These are phyloP conservation scores for Montipora capricornis DNA, from an alignment of 64 coral and sea anemone species.

Conservation along the genomic window DNA sequence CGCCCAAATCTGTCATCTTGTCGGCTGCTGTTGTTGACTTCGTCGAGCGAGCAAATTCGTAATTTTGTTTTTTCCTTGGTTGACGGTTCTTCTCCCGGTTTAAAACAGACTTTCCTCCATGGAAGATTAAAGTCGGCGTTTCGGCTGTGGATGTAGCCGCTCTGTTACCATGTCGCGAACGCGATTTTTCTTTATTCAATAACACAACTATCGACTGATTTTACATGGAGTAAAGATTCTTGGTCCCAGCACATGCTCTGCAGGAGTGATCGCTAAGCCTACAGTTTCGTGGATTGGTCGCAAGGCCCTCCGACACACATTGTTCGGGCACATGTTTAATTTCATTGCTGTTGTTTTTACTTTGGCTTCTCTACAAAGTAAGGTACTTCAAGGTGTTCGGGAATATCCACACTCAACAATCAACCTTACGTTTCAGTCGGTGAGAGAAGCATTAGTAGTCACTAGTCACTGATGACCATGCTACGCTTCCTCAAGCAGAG, in stretches of 20 bases:
- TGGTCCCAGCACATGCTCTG: not conserved
- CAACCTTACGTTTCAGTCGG: too few relatives aligned
- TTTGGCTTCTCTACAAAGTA: too few relatives aligned
- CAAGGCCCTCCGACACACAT: not conserved
- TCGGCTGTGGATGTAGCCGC: not conserved
- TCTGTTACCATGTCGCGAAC: slow-evolving; percentile 18
- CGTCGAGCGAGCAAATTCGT: not conserved
- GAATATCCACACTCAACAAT: too few relatives aligned
- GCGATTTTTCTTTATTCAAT: not conserved
- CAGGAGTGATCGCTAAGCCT: not conserved
- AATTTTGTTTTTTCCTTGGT: not conserved
- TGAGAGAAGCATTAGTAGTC: too few relatives aligned
- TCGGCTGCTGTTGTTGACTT: slow-evolving; percentile 7
- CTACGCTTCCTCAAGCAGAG: too few relatives aligned
- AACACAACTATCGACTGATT: not conserved
- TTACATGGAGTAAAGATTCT: not conserved
- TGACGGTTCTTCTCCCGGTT: not conserved
- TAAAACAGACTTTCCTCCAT: not conserved
- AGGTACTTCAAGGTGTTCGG: too few relatives aligned
- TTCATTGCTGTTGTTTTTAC: too few relatives aligned
- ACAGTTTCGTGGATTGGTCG: slow-evolving; percentile 11
- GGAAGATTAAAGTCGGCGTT: slow-evolving; percentile 15
- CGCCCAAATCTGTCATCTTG: slow-evolving; percentile 2
- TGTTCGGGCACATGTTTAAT: too few relatives aligned
- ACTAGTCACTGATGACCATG: too few relatives aligned